Conservation (phyloP, 2,888 invertebrate genomes). For the Stramonita haemastoma region DNA sequence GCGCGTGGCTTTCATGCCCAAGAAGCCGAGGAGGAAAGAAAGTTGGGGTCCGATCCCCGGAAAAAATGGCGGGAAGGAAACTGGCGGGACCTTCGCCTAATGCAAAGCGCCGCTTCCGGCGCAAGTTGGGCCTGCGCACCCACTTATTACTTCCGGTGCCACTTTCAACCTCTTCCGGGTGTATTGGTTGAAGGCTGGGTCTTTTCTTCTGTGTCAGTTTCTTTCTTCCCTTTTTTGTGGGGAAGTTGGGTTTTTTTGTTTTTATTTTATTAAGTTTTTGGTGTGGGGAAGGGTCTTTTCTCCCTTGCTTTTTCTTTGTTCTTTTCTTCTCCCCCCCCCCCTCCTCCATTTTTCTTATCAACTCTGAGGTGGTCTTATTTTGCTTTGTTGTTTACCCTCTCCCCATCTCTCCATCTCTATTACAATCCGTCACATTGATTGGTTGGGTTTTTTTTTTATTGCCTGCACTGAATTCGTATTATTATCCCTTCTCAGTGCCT, state of each 20-base stretch:
- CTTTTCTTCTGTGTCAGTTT: not conserved
- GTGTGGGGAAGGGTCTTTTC: not conserved
- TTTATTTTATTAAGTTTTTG: not conserved
- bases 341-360: not conserved
- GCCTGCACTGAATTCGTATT: too few relatives aligned
- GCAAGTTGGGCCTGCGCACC: not conserved
- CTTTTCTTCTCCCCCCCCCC: not conserved
- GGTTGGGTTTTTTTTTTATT: too few relatives aligned
- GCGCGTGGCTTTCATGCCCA: not conserved
- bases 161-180: slow-evolving; percentile 36
- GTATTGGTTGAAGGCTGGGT: not conserved
- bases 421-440: too few relatives aligned
- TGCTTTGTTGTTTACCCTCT: too few relatives aligned
- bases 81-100: slow-evolving; percentile 30
- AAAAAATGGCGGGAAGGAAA: slow-evolving; percentile 18
- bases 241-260: not conserved
- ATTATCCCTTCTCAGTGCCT: too few relatives aligned
- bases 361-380: too few relatives aligned
- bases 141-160: slow-evolving; percentile 41
- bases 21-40: not conserved
- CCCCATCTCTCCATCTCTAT: too few relatives aligned
- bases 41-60: slow-evolving; percentile 14
- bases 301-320: not conserved
- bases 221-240: not conserved
- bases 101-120: slow-evolving; percentile 36